Evolutionary conservation across 2,797 vertebrate species (phyloP).

Genomic region (Enteromius argenteus): DNA sequence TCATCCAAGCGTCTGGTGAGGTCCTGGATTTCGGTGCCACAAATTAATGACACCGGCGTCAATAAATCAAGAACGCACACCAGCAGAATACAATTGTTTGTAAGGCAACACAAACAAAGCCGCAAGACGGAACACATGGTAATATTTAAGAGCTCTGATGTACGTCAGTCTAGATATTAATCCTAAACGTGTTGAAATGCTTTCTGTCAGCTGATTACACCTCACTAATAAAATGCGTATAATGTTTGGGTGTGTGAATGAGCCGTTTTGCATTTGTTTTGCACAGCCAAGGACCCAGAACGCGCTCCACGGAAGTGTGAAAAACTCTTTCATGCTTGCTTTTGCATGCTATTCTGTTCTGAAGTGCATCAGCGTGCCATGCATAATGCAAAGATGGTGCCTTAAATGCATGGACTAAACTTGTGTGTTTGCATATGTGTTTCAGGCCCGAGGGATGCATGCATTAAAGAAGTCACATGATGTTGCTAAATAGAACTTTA

Average conservation of each 20-base stretch:
- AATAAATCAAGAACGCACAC: conserved; percentile 33
- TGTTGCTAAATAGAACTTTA: too few species aligned
- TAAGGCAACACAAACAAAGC: conserved; percentile 30
- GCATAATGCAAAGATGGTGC: background rate
- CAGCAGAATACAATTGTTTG: conserved; percentile 41
- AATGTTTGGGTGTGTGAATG: conserved; percentile 14
- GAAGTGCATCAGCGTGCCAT: background rate
- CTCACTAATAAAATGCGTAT: conserved; percentile 2
- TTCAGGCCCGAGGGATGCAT: background rate
- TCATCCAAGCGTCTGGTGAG: conserved; percentile 29
- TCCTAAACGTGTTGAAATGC: conserved; percentile 3
- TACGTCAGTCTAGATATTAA: conserved; percentile 13
- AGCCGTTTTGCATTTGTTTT: background rate
- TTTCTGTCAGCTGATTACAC: background rate
- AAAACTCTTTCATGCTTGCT: background rate
- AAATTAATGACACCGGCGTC: conserved; percentile 33
- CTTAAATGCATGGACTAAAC: background rate
- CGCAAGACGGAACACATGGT: conserved; percentile 43
- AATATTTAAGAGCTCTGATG: conserved; percentile 36
- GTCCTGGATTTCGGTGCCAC: conserved; percentile 17
- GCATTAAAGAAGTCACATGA: background rate
- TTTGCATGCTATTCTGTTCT: background rate
- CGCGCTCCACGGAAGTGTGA: background rate
- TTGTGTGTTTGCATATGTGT: background rate
- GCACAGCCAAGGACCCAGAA: background rate